Conservation (phyloP, 2,797 vertebrate genomes). For the Caiman crocodilus region DNA sequence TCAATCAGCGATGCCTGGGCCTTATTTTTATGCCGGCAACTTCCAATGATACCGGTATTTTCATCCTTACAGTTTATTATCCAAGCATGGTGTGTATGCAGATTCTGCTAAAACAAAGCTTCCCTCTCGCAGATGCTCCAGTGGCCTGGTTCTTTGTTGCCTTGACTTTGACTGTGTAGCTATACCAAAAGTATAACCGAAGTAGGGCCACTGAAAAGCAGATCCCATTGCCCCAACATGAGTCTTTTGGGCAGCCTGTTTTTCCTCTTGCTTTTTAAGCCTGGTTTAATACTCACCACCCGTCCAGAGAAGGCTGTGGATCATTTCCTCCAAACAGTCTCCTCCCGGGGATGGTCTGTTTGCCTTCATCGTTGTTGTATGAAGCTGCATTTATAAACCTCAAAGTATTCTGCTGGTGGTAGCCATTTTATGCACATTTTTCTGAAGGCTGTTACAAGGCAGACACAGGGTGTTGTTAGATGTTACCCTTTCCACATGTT, state of each 20-base stretch:
- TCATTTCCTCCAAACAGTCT: background rate
- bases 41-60: rapidly evolving
- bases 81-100: rapidly evolving
- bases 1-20: background rate
- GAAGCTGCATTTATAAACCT: background rate
- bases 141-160: background rate
- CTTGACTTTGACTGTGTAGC: background rate
- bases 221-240: background rate
- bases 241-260: background rate
- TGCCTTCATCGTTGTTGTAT: background rate
- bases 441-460: background rate
- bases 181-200: background rate
- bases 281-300: background rate
- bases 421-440: background rate
- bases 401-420: background rate
- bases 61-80: background rate
- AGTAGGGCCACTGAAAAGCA: background rate
- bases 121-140: no score
- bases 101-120: background rate
- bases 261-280: background rate
- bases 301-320: background rate
- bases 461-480: no score
- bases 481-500: no score
- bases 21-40: background rate
- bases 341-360: background rate